Evolutionary conservation across 2,113 vertebrate genomes (phyloP).

Genomic region (Sphaerodactylus townsendi): DNA sequence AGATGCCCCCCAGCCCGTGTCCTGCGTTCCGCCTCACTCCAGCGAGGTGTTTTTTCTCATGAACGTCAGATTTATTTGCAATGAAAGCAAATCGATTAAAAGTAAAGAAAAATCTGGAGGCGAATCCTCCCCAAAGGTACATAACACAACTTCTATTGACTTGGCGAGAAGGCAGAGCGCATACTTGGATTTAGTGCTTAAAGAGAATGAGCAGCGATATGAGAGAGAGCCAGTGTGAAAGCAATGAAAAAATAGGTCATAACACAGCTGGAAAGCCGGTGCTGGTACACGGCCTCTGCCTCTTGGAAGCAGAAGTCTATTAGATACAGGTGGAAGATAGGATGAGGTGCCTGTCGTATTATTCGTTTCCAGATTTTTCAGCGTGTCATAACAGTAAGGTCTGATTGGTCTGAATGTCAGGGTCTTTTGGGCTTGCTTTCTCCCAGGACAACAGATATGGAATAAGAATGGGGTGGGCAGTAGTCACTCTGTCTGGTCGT

Average conservation of each 20-base stretch:
- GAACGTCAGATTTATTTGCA: not conserved
- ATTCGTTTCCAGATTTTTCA: no score
- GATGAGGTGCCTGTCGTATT: not conserved
- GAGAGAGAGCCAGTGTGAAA: not conserved
- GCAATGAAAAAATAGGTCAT: not conserved
- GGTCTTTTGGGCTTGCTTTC: not conserved
- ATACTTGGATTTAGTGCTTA: not conserved
- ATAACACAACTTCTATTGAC: not conserved
- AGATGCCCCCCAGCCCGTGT: fast-evolving
- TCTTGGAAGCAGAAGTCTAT: not conserved
- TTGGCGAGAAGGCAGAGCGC: not conserved
- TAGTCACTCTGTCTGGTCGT: not conserved
- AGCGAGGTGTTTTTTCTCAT: not conserved
- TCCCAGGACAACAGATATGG: not conserved
- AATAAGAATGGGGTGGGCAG: not conserved
- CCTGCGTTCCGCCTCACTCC: not conserved
- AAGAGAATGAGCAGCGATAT: not conserved
- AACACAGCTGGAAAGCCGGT: not conserved
- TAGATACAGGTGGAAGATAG: not conserved
- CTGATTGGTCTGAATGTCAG: no score
- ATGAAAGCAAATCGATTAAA: slow-evolving; percentile 37
- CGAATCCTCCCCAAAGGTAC: not conserved
- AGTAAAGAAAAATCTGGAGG: not conserved
- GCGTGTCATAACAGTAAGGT: not conserved
- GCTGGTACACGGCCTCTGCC: not conserved